Evolutionary conservation across 30 jellyfish, hydroid and myxozoan species (phyloP).

Genomic region (Sanderia malayensis): DNA sequence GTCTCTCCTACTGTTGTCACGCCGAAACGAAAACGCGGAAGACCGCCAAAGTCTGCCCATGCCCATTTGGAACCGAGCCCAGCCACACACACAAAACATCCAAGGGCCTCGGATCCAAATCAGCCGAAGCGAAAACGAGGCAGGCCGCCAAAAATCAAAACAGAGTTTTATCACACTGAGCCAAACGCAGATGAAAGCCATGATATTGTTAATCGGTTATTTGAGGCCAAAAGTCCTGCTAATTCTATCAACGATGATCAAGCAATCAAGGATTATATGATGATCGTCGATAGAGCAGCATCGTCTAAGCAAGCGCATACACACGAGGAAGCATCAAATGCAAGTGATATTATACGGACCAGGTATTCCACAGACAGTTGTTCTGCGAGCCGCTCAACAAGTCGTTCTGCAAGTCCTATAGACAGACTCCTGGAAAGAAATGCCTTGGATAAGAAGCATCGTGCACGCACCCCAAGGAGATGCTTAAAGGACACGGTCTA

Average conservation of each 20-base stretch:
- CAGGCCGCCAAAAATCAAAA: constrained; percentile 4
- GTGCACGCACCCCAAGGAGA: constrained; percentile 40
- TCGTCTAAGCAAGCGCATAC: neutral
- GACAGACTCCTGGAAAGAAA: constrained; percentile 13
- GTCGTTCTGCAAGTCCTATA: constrained; percentile 15
- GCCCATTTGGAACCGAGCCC: neutral
- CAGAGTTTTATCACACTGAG: neutral
- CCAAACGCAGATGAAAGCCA: neutral
- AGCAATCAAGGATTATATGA: neutral
- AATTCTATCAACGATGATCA: neutral
- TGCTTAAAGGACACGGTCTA: constrained; percentile 34
- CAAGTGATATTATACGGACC: no score
- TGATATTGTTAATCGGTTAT: neutral
- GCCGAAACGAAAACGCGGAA: neutral
- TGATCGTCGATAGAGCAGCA: neutral
- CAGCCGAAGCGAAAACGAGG: constrained; percentile 31
- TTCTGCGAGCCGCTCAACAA: constrained; percentile 22
- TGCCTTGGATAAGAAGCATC: constrained; percentile 21
- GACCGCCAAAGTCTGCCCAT: neutral
- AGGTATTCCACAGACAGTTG: neutral
- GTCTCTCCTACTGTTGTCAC: neutral
- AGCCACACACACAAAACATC: neutral
- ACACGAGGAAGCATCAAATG: neutral
- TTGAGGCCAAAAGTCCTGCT: neutral
- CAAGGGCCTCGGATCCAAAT: neutral